Conservation (phyloP, 2,797 vertebrate genomes). For the Pipistrellus kuhlii region DNA sequence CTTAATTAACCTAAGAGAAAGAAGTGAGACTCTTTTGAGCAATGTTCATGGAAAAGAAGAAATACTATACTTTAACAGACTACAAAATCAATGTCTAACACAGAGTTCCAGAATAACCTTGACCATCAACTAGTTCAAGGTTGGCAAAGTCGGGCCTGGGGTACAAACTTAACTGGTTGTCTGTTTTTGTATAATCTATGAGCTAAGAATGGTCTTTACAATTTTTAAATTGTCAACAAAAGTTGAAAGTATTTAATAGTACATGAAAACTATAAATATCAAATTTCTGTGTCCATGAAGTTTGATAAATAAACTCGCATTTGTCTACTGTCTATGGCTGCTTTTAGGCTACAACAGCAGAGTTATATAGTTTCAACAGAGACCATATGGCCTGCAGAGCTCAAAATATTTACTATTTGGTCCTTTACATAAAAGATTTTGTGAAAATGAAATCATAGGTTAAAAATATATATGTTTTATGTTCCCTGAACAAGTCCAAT, state of each 20-base stretch:
- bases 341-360: neutral
- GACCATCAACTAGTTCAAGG: neutral
- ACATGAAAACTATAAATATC: conserved; percentile 14
- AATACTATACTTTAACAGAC: neutral
- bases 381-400: neutral
- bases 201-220: neutral
- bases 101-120: neutral
- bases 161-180: neutral
- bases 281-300: conserved; percentile 12
- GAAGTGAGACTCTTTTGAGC: neutral
- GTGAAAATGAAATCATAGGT: neutral
- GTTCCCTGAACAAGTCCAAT: neutral
- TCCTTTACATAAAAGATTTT: neutral
- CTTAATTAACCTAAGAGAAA: conserved; percentile 49
- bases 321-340: neutral
- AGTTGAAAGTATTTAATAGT: conserved; percentile 32
- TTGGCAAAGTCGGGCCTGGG: neutral
- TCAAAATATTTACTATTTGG: neutral
- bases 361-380: neutral
- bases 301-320: neutral
- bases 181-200: neutral
- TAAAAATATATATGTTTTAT: neutral
- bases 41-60: neutral
- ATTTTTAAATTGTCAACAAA: neutral
- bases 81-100: neutral